phyloP scores from a whole-genome alignment of 2,888 invertebrate genomes.

The Galerucella pusilla region DNA sequence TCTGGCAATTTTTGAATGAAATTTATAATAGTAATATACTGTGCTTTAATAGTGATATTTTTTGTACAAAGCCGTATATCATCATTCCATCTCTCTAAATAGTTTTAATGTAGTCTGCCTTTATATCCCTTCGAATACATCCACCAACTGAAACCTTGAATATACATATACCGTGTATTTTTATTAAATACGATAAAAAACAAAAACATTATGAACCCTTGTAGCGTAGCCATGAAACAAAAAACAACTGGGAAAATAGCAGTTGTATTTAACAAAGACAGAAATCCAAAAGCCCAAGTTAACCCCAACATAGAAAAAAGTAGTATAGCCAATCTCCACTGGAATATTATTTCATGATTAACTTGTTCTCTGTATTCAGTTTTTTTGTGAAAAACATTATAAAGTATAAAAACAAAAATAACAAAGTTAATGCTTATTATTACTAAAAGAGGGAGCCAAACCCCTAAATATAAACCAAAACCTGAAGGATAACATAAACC shows the following conservation, averaged over 20 bases:
- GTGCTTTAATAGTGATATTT: too few relatives aligned
- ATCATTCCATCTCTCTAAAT: background rate
- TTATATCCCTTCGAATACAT: slow-evolving; percentile 49
- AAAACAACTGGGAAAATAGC: slow-evolving; percentile 66
- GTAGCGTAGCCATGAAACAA: slow-evolving; percentile 68
- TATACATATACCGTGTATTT: slow-evolving; percentile 68
- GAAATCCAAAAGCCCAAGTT: slow-evolving; percentile 71
- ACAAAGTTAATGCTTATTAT: slow-evolving; percentile 70
- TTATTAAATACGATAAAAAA: slow-evolving; percentile 72
- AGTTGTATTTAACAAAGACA: slow-evolving; percentile 62
- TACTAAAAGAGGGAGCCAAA: slow-evolving; percentile 68
- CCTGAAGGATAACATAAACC: slow-evolving; percentile 70
- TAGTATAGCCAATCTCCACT: slow-evolving; percentile 70
- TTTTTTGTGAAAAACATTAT: slow-evolving; percentile 65
- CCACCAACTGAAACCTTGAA: slow-evolving; percentile 53
- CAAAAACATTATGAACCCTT: slow-evolving; percentile 72
- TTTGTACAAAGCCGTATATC: too few relatives aligned
- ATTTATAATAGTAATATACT: too few relatives aligned
- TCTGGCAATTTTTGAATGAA: too few relatives aligned
- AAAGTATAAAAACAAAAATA: slow-evolving; percentile 71
- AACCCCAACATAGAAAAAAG: slow-evolving; percentile 73
- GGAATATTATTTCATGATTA: slow-evolving; percentile 62
- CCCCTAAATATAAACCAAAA: slow-evolving; percentile 68
- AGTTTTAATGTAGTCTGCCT: slow-evolving; percentile 12
- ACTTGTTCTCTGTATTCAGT: slow-evolving; percentile 52